These are phyloP conservation scores for rat (Rattus norvegicus) DNA, from an alignment of 2,113 vertebrate genomes.

Conservation along the genomic window DNA sequence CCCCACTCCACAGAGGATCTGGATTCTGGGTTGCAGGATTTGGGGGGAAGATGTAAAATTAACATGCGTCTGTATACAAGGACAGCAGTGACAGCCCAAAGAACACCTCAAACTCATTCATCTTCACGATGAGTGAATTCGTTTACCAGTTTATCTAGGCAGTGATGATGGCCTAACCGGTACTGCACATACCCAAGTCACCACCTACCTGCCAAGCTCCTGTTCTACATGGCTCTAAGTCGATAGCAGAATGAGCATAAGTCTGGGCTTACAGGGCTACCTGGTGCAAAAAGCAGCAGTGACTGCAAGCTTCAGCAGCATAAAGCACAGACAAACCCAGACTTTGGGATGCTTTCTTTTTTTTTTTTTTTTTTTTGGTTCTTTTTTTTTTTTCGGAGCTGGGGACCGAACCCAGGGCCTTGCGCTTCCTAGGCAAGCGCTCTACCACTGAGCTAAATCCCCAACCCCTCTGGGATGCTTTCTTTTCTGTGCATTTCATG, in stretches of 20 bases:
- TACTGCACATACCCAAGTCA: background rate
- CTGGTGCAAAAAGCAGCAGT: background rate
- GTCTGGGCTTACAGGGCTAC: background rate
- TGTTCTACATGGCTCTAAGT: too few relatives aligned
- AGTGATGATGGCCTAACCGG: background rate
- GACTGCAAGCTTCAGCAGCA: background rate
- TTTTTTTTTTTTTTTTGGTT: too few relatives aligned
- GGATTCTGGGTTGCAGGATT: too few relatives aligned
- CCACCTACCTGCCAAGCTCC: background rate
- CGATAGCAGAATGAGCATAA: background rate
- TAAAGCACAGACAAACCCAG: background rate
- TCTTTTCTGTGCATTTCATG: background rate
- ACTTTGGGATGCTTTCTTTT: background rate
- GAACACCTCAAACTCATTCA: background rate
- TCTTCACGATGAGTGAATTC: background rate
- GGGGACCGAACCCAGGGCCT: too few relatives aligned
- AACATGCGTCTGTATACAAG: background rate
- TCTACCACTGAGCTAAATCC: too few relatives aligned
- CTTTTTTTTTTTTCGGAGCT: too few relatives aligned
- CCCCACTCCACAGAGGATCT: background rate
- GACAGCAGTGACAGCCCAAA: background rate
- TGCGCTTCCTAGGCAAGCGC: too few relatives aligned
- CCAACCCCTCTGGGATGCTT: too few relatives aligned
- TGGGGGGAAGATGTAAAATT: background rate
- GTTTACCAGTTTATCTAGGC: background rate